Evolutionary conservation across 2,113 vertebrate genomes (phyloP), one percentile per base, ranked within the genome.

Genomic region (Phylloscopus trochiloides): DNA sequence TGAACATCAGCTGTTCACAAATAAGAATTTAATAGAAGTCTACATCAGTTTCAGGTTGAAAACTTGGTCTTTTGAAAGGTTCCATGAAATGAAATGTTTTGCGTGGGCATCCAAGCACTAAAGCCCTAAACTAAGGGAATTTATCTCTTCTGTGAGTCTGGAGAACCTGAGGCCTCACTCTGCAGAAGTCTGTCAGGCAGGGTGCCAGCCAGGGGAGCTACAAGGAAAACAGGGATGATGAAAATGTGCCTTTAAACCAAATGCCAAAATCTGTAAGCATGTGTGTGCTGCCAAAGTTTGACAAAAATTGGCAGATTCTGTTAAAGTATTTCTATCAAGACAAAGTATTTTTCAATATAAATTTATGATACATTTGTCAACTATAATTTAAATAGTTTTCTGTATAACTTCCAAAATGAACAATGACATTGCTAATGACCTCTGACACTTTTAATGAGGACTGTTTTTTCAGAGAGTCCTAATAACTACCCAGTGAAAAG

Each of bases 231-330:
- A 90, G 42, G 51, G 91, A 62, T 2, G 12, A 95, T 63, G 82
- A 93, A 95, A 93, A 86, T 14, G 54, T 83, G 83, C 75, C 82
- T 93, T 74, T 77, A 90, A 95, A 86, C 82, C 82, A 92, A 94
- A 83, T 80, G 54, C 72, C 21, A 0, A 84, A 97, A 93, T 94
- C 68, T 40, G 45, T 47, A 47, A 47, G 45, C 45, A 47, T 47
- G 45, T 47, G 45, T 47, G 45, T 47, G 45, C 45, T 47, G 45
- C 19, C 45, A 47, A 47, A 47, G 45, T 47, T 47, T 47, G 45
- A 47, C 45, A 47, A 21, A 47, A 47, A 47, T 11, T 47, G 45
- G 45, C 36, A 45, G 86, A 88, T 92, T 66, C 72, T 77, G 24
- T 67, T 90, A 28, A 89, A 86, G 38, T 61, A 76, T 88, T 97